A percentile compares a stretch with the other conserved stretches of the same genome.
phyloP scores from a whole-genome alignment of 2,113 vertebrate species.

The Labeo catla region DNA sequence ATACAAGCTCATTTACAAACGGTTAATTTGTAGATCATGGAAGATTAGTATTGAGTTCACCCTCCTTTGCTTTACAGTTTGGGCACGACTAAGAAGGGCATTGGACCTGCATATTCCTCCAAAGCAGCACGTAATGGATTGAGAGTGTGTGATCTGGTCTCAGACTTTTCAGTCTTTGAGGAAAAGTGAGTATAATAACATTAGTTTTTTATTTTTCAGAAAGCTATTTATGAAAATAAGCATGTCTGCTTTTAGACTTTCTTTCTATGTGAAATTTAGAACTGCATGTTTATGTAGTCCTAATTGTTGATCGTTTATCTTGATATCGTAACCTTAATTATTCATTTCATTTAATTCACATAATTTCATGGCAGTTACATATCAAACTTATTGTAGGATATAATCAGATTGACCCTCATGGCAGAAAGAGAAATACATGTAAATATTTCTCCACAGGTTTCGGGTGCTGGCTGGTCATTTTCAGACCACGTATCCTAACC shows the following conservation, averaged over 20 bases:
- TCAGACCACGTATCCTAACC: slow-evolving; percentile 77
- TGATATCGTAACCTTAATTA: neutral
- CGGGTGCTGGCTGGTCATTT: slow-evolving; percentile 77
- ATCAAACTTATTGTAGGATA: too few relatives aligned
- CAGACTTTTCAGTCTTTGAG: slow-evolving; percentile 79
- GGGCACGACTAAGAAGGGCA: slow-evolving; percentile 84
- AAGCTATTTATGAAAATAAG: neutral
- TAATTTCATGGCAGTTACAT: neutral
- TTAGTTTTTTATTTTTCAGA: neutral
- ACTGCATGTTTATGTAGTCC: neutral
- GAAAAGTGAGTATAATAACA: slow-evolving; percentile 74
- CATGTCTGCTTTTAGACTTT: neutral
- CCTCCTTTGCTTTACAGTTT: slow-evolving; percentile 67
- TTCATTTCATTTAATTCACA: too few relatives aligned
- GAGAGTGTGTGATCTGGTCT: slow-evolving; percentile 80
- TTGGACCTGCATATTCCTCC: slow-evolving; percentile 83
- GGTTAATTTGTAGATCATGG: neutral
- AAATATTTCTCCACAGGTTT: slow-evolving; percentile 68
- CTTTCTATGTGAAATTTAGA: neutral
- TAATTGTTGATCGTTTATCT: neutral
- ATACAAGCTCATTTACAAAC: neutral
- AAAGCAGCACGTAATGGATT: slow-evolving; percentile 83
- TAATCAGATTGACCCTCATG: neutral
- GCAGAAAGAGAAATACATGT: neutral
- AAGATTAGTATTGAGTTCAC: neutral